Evolutionary conservation across 2,113 vertebrate species (phyloP).

Genomic region (Engystomops pustulosus): DNA sequence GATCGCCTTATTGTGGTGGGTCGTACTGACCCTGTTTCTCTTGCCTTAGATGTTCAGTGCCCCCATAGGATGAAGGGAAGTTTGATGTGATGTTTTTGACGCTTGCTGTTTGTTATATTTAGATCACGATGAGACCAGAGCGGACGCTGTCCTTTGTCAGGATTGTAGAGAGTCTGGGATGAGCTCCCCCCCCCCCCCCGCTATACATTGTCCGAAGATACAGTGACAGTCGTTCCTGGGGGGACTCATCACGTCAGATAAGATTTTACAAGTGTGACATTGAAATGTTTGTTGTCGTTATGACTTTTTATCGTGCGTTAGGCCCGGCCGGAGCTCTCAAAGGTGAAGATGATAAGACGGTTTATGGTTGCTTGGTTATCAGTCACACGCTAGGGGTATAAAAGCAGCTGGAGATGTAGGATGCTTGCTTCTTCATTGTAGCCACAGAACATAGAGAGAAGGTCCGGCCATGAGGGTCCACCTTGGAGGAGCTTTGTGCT

Average conservation of each 20-base stretch:
- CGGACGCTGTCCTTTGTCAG: background rate
- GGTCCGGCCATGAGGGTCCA: conserved; percentile 25
- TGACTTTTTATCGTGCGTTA: conserved; percentile 31
- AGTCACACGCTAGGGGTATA: conserved; percentile 21
- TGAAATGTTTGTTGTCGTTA: conserved; percentile 48
- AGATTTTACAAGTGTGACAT: conserved; percentile 43
- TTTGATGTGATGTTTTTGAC: conserved; percentile 2
- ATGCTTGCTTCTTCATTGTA: background rate
- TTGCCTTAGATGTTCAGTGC: background rate
- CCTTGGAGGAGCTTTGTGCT: background rate
- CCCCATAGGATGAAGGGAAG: background rate
- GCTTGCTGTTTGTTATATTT: conserved; percentile 3
- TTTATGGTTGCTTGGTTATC: conserved; percentile 50
- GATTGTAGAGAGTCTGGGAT: background rate
- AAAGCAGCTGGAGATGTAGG: conserved; percentile 10
- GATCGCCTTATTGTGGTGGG: too few relatives aligned
- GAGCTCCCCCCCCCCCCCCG: too few relatives aligned
- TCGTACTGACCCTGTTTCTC: background rate
- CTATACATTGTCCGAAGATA: background rate
- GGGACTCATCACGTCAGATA: conserved; percentile 27
- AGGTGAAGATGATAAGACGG: conserved; percentile 49
- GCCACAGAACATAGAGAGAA: background rate
- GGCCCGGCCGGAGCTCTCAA: conserved; percentile 31
- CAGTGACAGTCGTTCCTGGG: conserved; percentile 15
- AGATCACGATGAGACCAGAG: background rate